Conservation (phyloP, 2,113 vertebrate species). For the Propithecus coquereli region DNA sequence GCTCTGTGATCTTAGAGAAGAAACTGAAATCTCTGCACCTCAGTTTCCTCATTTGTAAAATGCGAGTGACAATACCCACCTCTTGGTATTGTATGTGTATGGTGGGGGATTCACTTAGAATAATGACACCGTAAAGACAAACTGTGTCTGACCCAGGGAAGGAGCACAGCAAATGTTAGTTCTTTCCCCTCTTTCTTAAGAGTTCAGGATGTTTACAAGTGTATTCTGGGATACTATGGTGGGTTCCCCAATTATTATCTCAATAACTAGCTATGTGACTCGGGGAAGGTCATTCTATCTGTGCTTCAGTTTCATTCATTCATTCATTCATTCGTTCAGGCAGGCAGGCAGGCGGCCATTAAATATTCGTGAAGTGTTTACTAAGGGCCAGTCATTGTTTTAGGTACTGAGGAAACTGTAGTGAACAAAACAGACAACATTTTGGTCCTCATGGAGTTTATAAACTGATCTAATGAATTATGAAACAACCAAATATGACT, state of each 20-base stretch:
- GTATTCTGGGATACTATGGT: not conserved
- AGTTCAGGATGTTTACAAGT: not conserved
- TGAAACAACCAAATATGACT: not conserved
- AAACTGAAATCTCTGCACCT: not conserved
- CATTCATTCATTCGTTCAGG: not conserved
- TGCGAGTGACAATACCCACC: not conserved
- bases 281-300: not conserved
- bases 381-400: not conserved
- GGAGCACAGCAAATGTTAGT: not conserved
- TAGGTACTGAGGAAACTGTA: not conserved
- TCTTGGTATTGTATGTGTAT: not conserved
- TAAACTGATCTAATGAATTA: conserved; percentile 37
- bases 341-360: not conserved
- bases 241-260: not conserved
- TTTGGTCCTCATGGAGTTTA: not conserved
- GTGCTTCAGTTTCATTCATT: conserved; percentile 31
- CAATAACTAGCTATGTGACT: not conserved
- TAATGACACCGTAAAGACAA: not conserved
- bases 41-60: conserved; percentile 20
- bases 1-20: not conserved
- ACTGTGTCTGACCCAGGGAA: not conserved
- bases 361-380: not conserved
- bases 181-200: not conserved
- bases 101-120: not conserved
- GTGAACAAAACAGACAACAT: conserved; percentile 23